A percentile compares a stretch with the other conserved stretches of the same genome.
These are phyloP conservation scores for Mormyrops boulengeri DNA, from an alignment of 2,797 vertebrate species.

Conservation along the genomic window DNA sequence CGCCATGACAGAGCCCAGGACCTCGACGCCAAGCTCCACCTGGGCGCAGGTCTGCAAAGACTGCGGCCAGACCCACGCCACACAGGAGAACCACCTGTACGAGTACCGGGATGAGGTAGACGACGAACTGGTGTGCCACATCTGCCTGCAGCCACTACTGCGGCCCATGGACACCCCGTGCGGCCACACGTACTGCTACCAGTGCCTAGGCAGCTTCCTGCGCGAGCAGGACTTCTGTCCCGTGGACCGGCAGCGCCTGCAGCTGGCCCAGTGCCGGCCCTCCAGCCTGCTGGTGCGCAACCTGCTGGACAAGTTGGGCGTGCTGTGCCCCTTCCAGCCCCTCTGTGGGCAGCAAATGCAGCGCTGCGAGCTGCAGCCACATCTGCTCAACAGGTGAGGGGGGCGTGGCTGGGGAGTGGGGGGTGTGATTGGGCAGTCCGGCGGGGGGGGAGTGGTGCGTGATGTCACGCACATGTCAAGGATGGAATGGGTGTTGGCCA, in stretches of 20 bases:
- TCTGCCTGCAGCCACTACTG: slow-evolving; percentile 84
- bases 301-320: slow-evolving; percentile 79
- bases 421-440: neutral
- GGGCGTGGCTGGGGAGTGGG: neutral
- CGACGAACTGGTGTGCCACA: slow-evolving; percentile 84
- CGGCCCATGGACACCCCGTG: slow-evolving; percentile 89
- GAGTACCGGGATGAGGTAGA: slow-evolving; percentile 90
- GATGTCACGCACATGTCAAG: neutral
- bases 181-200: slow-evolving; percentile 84
- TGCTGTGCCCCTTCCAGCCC: slow-evolving; percentile 69
- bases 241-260: slow-evolving; percentile 77
- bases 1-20: slow-evolving; percentile 57
- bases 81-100: slow-evolving; percentile 77
- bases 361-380: slow-evolving; percentile 81
- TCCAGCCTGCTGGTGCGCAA: slow-evolving; percentile 86
- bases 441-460: neutral
- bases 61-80: slow-evolving; percentile 77
- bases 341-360: slow-evolving; percentile 81
- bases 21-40: slow-evolving; percentile 39
- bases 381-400: slow-evolving; percentile 82
- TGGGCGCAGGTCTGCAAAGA: slow-evolving; percentile 74
- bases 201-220: slow-evolving; percentile 83
- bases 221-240: slow-evolving; percentile 86
- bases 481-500: neutral
- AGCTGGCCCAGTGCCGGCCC: slow-evolving; percentile 75